Percentiles rank a stretch among this genome's conserved stretches.
These are phyloP conservation scores for Entelurus aequoreus DNA, from an alignment of 2,113 vertebrate genomes.

Conservation along the genomic window DNA sequence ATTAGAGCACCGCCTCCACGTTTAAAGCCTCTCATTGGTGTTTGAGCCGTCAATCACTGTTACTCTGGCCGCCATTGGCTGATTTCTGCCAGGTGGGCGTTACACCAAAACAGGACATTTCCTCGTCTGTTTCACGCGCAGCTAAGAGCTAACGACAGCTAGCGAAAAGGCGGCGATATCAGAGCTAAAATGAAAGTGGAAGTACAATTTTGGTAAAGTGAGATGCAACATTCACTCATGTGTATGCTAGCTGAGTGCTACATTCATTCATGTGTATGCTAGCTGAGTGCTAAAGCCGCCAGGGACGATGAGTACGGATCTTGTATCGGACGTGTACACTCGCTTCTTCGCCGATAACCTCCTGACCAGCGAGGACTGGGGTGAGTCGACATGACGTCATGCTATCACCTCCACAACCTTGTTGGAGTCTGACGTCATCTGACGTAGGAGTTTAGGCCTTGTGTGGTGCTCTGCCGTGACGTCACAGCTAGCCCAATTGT, in stretches of 20 bases:
- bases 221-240: not conserved
- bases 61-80: too few species aligned
- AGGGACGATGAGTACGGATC: slow-evolving; percentile 3
- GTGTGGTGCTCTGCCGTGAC: not conserved
- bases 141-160: too few species aligned
- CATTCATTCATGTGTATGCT: not conserved
- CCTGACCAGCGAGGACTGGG: slow-evolving; percentile 12
- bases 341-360: slow-evolving; percentile 12
- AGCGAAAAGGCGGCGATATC: not conserved
- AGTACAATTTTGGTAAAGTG: not conserved
- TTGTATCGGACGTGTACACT: not conserved
- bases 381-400: not conserved
- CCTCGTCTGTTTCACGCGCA: not conserved
- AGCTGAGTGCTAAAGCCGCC: not conserved
- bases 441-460: not conserved
- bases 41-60: not conserved
- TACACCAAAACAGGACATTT: not conserved
- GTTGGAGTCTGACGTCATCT: too few species aligned
- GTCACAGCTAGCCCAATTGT: not conserved
- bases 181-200: not conserved
- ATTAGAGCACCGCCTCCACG: not conserved
- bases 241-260: too few species aligned
- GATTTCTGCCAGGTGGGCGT: not conserved
- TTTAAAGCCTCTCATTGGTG: not conserved
- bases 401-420: too few species aligned